Evolutionary conservation across 2,113 vertebrate genomes (phyloP).

Genomic region (Clupea harengus): DNA sequence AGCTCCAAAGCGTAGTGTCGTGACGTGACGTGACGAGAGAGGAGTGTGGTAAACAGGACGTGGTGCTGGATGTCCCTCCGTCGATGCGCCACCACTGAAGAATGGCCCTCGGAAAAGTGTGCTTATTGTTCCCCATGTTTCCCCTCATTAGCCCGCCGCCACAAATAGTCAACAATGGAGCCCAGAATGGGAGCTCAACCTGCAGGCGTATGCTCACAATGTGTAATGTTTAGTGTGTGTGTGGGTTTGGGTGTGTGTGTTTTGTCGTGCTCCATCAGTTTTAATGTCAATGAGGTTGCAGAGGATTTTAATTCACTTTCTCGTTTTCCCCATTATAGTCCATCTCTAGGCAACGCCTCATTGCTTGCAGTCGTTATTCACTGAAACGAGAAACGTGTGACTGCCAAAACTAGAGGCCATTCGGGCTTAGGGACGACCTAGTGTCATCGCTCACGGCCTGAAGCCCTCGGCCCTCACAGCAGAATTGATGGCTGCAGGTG

Average conservation of each 20-base stretch:
- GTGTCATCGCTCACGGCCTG: background rate
- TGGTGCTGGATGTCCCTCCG: conserved; percentile 48
- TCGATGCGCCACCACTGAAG: conserved; percentile 41
- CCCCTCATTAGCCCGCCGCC: conserved; percentile 44
- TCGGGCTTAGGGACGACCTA: background rate
- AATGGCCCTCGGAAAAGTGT: conserved; percentile 42
- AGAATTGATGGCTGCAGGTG: too few species aligned
- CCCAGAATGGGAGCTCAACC: background rate
- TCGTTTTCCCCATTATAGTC: background rate
- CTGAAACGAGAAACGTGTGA: background rate
- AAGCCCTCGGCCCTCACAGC: background rate
- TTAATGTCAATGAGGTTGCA: background rate
- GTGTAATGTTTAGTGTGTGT: background rate
- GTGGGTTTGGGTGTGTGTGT: background rate
- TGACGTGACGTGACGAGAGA: conserved; percentile 9
- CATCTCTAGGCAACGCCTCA: background rate
- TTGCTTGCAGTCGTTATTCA: background rate
- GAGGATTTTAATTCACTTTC: background rate
- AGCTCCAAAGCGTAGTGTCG: background rate
- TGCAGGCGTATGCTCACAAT: background rate
- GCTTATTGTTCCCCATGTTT: conserved; percentile 49
- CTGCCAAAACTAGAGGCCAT: background rate
- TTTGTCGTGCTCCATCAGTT: background rate
- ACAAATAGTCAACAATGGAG: conserved; percentile 54
- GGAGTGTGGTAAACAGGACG: conserved; percentile 69